These are phyloP conservation scores for Calcarius lapponicus DNA, from an alignment of 2,797 vertebrate species.

Conservation along the genomic window DNA sequence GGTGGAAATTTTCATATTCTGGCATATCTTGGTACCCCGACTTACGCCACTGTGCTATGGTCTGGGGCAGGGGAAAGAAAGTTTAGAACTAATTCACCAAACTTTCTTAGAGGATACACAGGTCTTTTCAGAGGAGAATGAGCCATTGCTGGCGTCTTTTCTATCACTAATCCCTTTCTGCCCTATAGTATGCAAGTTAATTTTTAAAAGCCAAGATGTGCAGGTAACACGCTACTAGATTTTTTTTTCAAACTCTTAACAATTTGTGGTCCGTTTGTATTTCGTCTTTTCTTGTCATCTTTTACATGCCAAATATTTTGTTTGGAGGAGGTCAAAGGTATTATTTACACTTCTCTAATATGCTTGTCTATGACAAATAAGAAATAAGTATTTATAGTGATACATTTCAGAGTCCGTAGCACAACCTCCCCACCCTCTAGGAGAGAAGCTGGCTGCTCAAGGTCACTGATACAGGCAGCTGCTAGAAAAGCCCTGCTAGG, in stretches of 20 bases:
- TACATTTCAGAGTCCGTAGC: background rate
- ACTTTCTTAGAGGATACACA: background rate
- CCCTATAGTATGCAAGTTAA: background rate
- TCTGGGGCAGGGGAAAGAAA: constrained; percentile 73
- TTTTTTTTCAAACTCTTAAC: background rate
- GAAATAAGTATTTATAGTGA: background rate
- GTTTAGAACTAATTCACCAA: background rate
- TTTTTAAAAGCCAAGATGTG: background rate
- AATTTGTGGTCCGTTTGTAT: background rate
- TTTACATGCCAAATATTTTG: background rate
- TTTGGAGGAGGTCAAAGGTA: background rate
- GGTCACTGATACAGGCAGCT: background rate
- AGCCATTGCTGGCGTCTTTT: background rate
- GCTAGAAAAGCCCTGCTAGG: background rate
- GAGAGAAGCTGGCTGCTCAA: background rate
- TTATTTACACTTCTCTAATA: background rate
- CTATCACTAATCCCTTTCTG: background rate
- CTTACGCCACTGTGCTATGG: constrained; percentile 95
- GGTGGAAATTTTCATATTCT: constrained; percentile 93
- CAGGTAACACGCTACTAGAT: background rate
- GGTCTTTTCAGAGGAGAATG: background rate
- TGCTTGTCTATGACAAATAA: background rate
- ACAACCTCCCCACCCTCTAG: background rate
- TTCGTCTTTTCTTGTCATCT: background rate
- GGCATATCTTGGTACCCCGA: constrained; percentile 95